Conservation (phyloP, 1,140 invertebrate species). For the Probaryconus sp. region DNA sequence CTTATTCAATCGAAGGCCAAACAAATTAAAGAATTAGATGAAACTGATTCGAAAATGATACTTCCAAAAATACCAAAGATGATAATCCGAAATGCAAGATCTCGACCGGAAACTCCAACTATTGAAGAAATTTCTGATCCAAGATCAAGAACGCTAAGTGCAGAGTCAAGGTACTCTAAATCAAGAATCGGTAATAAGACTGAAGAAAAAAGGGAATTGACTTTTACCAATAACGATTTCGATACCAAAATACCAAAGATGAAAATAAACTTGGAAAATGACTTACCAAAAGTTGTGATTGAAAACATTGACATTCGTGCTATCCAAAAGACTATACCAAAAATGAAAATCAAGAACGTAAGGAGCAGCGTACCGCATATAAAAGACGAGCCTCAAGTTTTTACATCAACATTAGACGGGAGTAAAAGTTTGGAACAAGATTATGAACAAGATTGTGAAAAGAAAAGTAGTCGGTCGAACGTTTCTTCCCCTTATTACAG, state of each 20-base stretch:
- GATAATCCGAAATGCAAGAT: slow-evolving; percentile 74
- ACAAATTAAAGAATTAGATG: slow-evolving; percentile 20
- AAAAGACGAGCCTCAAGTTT: slow-evolving; percentile 5
- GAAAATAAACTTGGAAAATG: slow-evolving; percentile 74
- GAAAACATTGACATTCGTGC: slow-evolving; percentile 61
- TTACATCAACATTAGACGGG: background rate
- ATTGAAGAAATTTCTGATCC: slow-evolving; percentile 65
- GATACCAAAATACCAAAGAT: slow-evolving; percentile 73
- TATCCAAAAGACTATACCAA: slow-evolving; percentile 65
- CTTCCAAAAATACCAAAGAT: slow-evolving; percentile 76
- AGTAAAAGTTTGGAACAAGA: slow-evolving; percentile 26
- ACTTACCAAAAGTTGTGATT: slow-evolving; percentile 66
- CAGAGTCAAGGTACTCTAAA: slow-evolving; percentile 54
- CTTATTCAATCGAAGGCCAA: slow-evolving; percentile 51
- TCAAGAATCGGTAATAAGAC: slow-evolving; percentile 60
- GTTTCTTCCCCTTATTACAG: too few species aligned
- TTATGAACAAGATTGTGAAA: too few species aligned
- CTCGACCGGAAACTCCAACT: slow-evolving; percentile 71
- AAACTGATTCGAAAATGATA: slow-evolving; percentile 10
- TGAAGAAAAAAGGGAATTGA: slow-evolving; percentile 36
- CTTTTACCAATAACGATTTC: slow-evolving; percentile 4
- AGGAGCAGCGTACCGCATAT: slow-evolving; percentile 48
- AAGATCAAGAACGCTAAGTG: slow-evolving; percentile 23
- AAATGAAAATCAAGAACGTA: slow-evolving; percentile 71
- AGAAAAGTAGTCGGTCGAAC: too few species aligned